phyloP scores from a whole-genome alignment of 92 coral and sea anemone species.

The Siderastrea radians region DNA sequence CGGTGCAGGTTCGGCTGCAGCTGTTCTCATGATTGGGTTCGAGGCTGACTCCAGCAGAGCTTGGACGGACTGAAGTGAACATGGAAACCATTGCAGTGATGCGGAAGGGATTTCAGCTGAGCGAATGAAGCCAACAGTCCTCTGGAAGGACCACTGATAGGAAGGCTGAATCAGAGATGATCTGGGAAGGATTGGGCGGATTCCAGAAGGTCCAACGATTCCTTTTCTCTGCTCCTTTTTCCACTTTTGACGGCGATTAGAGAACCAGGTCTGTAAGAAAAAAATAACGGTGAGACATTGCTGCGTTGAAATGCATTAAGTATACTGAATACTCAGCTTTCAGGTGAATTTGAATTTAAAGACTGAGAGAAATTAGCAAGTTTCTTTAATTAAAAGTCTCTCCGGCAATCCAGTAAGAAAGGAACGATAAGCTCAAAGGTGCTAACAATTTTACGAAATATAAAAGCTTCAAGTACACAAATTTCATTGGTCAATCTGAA shows the following conservation, averaged over 20 bases:
- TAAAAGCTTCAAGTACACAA: too few species aligned
- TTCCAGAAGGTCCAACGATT: background rate
- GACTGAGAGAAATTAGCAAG: too few species aligned
- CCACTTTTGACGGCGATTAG: slow-evolving; percentile 36
- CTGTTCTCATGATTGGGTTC: background rate
- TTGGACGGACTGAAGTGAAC: background rate
- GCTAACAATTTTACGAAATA: too few species aligned
- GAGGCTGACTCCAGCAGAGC: background rate
- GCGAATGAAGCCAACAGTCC: background rate
- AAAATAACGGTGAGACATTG: background rate
- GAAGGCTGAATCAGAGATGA: background rate
- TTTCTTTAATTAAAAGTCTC: too few species aligned
- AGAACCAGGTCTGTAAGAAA: slow-evolving; percentile 32
- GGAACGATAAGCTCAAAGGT: too few species aligned
- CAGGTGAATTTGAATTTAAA: too few species aligned
- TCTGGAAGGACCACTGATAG: background rate
- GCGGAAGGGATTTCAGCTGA: background rate
- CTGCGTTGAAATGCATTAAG: background rate
- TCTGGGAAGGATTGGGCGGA: background rate
- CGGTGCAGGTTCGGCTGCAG: background rate
- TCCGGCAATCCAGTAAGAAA: too few species aligned
- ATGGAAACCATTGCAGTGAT: background rate
- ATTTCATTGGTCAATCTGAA: too few species aligned
- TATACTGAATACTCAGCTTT: too few species aligned
- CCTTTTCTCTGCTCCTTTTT: slow-evolving; percentile 5